Evolutionary conservation across 2,113 vertebrate species (phyloP).

Genomic region (Actenoides lindsayi): DNA sequence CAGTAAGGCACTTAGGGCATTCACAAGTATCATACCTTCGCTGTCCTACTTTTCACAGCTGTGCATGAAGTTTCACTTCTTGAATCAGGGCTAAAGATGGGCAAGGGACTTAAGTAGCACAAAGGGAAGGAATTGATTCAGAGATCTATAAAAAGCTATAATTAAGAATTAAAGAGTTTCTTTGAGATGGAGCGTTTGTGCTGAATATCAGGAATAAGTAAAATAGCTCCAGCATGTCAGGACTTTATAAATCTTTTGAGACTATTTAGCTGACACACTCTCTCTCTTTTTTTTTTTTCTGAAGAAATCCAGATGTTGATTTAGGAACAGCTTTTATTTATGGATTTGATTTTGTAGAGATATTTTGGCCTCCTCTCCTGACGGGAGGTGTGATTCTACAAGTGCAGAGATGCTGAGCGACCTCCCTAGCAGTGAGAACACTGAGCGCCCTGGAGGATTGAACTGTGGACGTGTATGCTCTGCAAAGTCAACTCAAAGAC

Average conservation of each 20-base stretch:
- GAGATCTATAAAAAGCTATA: neutral
- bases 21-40: neutral
- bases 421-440: neutral
- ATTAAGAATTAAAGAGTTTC: neutral
- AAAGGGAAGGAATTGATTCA: slow-evolving; percentile 5
- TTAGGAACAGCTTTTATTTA: slow-evolving; percentile 36
- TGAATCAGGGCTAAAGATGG: neutral
- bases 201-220: slow-evolving; percentile 17
- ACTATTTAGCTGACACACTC: neutral
- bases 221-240: slow-evolving; percentile 4
- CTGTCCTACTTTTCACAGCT: neutral
- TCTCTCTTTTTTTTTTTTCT: neutral
- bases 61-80: neutral
- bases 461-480: neutral
- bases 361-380: neutral
- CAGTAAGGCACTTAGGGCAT: neutral
- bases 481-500: neutral
- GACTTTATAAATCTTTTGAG: slow-evolving; percentile 16
- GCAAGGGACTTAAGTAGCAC: neutral
- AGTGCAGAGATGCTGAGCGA: fast-evolving
- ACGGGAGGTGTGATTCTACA: neutral
- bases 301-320: slow-evolving; percentile 47
- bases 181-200: neutral
- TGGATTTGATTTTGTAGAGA: slow-evolving; percentile 15
- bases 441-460: neutral